Percentiles rank a stretch among this genome's conserved stretches.
Evolutionary conservation across 2,888 invertebrate genomes (phyloP).

Genomic region (Drosophila monieri): DNA sequence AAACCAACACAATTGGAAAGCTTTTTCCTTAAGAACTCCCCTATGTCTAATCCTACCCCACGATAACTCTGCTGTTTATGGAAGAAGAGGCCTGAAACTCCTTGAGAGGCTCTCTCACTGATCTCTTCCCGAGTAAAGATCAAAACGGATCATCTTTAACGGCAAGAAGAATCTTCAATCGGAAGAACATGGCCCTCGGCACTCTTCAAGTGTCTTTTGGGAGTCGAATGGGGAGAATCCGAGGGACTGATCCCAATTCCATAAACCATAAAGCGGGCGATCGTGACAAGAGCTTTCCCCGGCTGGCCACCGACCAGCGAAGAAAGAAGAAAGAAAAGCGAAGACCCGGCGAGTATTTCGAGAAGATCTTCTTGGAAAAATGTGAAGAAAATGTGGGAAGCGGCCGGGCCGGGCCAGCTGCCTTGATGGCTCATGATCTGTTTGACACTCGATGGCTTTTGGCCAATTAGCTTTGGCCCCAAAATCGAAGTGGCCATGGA

Average conservation of each 20-base stretch:
- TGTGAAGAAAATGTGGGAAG: constrained; percentile 12
- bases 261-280: constrained; percentile 21
- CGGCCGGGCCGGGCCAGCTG: constrained; percentile 16
- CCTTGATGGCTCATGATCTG: constrained; percentile 31
- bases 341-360: too few species aligned
- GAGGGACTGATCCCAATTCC: constrained; percentile 32
- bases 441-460: constrained; percentile 40
- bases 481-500: neutral
- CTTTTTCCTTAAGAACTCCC: neutral
- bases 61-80: neutral
- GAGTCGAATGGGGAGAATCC: neutral
- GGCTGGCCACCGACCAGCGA: constrained; percentile 7
- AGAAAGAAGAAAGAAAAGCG: neutral
- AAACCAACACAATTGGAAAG: neutral
- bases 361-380: constrained; percentile 28
- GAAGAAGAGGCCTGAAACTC: neutral
- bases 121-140: neutral
- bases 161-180: neutral
- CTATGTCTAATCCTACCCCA: neutral
- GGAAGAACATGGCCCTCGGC: neutral
- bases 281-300: constrained; percentile 43
- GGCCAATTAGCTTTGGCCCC: constrained; percentile 42
- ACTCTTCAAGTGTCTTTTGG: constrained; percentile 6
- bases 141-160: neutral
- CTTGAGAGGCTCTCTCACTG: too few species aligned